Conservation (phyloP, 2,113 vertebrate species). For the Gnathonemus longibarbis region DNA sequence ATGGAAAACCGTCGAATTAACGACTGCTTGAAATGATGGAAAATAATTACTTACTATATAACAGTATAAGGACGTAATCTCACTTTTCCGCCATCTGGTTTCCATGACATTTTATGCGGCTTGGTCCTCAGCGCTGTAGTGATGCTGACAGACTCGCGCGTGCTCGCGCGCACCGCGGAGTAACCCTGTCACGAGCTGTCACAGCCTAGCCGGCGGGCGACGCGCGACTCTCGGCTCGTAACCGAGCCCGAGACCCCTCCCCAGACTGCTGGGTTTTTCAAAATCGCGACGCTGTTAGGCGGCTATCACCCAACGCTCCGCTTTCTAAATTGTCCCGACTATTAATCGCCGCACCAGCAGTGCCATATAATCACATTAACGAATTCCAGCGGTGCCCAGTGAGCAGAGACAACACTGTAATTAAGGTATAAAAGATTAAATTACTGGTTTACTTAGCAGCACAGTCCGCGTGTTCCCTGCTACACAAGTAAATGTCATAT, state of each 20-base stretch:
- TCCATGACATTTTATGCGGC: background rate
- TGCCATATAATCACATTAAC: background rate
- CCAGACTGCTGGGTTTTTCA: background rate
- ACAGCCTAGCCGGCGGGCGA: background rate
- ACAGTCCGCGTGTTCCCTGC: background rate
- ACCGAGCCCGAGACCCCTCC: background rate
- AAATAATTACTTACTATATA: background rate
- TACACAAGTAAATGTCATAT: background rate
- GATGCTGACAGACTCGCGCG: background rate
- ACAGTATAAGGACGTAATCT: background rate
- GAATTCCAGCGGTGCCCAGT: background rate
- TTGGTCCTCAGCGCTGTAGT: background rate
- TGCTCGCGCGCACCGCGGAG: background rate
- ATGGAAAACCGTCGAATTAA: background rate
- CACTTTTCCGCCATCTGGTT: background rate
- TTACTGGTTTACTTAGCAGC: background rate
- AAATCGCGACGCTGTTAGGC: background rate
- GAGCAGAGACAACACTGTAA: background rate
- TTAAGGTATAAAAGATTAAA: conserved; percentile 3
- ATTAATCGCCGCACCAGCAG: background rate
- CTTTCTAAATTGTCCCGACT: background rate
- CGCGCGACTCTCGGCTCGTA: background rate
- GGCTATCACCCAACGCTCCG: background rate
- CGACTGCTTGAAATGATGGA: background rate
- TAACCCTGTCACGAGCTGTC: background rate